Percentiles rank a stretch among this genome's conserved stretches.
These are phyloP conservation scores for Eretmochelys imbricata DNA, from an alignment of 2,113 vertebrate genomes.

Conservation along the genomic window DNA sequence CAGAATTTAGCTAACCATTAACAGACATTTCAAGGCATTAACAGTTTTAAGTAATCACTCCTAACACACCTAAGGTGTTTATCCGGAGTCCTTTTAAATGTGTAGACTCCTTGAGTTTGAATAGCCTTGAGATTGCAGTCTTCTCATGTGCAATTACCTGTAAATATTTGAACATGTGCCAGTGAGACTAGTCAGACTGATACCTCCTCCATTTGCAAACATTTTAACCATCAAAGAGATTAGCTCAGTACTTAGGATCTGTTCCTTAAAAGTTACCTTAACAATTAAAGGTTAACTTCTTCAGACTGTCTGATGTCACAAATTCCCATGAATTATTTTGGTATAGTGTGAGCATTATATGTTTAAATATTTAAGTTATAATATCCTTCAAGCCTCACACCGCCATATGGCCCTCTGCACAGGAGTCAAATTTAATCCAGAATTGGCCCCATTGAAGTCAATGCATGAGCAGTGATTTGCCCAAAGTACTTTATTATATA, in stretches of 20 bases:
- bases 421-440: not conserved
- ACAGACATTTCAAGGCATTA: conserved; percentile 39
- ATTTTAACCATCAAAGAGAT: conserved; percentile 48
- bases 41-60: conserved; percentile 27
- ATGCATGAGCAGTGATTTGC: not conserved
- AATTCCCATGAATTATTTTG: not conserved
- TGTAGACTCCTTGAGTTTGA: conserved; percentile 44
- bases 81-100: conserved; percentile 22
- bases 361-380: not conserved
- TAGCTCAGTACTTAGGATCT: conserved; percentile 13
- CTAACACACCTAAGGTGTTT: conserved; percentile 10
- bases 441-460: not conserved
- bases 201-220: conserved; percentile 41
- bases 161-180: conserved; percentile 46
- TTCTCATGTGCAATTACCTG: conserved; percentile 51
- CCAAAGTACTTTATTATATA: not conserved
- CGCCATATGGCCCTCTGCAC: not conserved
- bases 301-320: not conserved
- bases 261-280: not conserved
- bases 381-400: not conserved
- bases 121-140: conserved; percentile 6
- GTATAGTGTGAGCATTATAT: conserved; percentile 24
- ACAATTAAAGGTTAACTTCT: conserved; percentile 37
- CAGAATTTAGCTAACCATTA: conserved; percentile 28
- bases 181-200: conserved; percentile 27